Percentiles rank a stretch among this genome's conserved stretches.
Evolutionary conservation across 2,888 invertebrate species (phyloP).

Genomic region (Tachina grossa): DNA sequence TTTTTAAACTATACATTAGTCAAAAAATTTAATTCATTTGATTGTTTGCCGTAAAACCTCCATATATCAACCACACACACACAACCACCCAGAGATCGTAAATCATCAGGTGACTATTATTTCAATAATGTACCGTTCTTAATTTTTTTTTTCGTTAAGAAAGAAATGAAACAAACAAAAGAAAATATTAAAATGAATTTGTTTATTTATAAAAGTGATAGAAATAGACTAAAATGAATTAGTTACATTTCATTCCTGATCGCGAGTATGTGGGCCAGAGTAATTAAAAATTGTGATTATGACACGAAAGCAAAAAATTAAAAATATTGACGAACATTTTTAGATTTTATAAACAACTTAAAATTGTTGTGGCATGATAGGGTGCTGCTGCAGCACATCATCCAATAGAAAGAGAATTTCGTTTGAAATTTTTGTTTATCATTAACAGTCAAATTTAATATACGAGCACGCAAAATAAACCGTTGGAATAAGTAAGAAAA

Average conservation of each 20-base stretch:
- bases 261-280: constrained; percentile 26
- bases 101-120: constrained; percentile 48
- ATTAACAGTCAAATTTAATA: constrained; percentile 47
- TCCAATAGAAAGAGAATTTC: constrained; percentile 11
- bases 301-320: constrained; percentile 23
- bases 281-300: constrained; percentile 53
- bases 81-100: neutral
- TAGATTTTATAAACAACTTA: constrained; percentile 33
- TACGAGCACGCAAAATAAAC: constrained; percentile 16
- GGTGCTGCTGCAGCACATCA: neutral
- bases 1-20: neutral
- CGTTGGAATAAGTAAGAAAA: neutral
- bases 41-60: neutral
- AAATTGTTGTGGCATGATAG: constrained; percentile 55
- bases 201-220: constrained; percentile 62
- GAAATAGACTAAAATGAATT: constrained; percentile 39
- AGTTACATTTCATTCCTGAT: constrained; percentile 17
- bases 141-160: neutral
- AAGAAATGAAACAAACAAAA: neutral
- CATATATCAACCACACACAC: neutral
- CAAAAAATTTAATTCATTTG: neutral
- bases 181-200: neutral
- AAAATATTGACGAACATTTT: constrained; percentile 44
- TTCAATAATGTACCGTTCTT: neutral
- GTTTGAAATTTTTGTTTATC: constrained; percentile 45